Conservation (phyloP, 2,797 vertebrate genomes). For the Chrysocyon brachyurus region DNA sequence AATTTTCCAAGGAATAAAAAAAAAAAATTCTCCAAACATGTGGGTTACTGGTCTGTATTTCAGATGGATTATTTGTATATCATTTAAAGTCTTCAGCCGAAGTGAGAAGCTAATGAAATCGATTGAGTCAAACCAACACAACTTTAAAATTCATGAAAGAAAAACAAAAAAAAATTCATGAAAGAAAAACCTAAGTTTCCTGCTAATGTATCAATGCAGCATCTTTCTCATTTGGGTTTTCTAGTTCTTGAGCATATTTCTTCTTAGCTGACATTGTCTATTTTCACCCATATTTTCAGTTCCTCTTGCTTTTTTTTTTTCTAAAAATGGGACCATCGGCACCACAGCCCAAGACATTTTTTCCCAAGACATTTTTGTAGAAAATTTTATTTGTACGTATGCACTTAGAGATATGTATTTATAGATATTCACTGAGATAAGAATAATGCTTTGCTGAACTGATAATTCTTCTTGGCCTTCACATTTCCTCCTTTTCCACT, state of each 20-base stretch:
- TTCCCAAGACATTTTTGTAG: neutral
- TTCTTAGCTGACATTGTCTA: conserved; percentile 54
- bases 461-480: neutral
- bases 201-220: conserved; percentile 44
- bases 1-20: conserved; percentile 57
- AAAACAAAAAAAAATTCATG: conserved; percentile 68
- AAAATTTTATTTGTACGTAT: conserved; percentile 11
- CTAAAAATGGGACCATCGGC: conserved; percentile 40
- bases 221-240: conserved; percentile 67
- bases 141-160: conserved; percentile 65
- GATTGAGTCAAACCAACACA: conserved; percentile 52
- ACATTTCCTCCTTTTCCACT: neutral
- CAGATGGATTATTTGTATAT: conserved; percentile 49
- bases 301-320: conserved; percentile 24
- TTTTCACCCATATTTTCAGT: conserved; percentile 14
- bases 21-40: conserved; percentile 22
- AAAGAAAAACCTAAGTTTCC: conserved; percentile 61
- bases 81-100: conserved; percentile 45
- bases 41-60: conserved; percentile 60
- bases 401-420: neutral
- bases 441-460: neutral
- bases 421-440: neutral
- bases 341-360: conserved; percentile 3
- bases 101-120: conserved; percentile 68
- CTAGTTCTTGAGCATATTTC: conserved; percentile 53